Conservation (phyloP, 2,113 vertebrate genomes). For the Dasyprocta punctata region DNA sequence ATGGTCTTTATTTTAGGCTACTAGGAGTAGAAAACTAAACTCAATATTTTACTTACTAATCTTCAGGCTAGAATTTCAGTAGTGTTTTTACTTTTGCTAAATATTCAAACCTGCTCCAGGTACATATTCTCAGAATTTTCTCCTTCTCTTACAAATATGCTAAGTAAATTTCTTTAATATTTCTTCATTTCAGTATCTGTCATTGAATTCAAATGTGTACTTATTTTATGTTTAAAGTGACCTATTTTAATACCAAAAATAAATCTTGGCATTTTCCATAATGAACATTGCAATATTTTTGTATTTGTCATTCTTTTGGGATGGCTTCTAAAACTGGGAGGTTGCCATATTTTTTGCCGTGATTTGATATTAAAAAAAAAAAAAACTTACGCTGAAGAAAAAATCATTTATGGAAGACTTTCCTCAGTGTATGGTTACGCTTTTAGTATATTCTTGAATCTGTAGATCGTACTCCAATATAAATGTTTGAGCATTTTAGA, state of each 20-base stretch:
- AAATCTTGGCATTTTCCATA: neutral
- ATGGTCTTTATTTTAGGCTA: neutral
- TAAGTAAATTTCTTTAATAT: constrained; percentile 17
- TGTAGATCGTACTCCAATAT: neutral
- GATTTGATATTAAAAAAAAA: neutral
- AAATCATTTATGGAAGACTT: neutral
- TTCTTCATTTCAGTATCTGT: neutral
- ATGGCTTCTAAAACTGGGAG: neutral
- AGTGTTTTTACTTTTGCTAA: neutral
- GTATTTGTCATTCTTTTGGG: neutral
- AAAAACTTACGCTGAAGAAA: neutral
- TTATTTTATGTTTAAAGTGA: neutral
- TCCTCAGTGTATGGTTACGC: neutral
- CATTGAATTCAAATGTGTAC: neutral
- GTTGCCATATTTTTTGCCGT: neutral
- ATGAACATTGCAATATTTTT: neutral
- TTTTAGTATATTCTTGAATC: neutral
- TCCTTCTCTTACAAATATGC: neutral
- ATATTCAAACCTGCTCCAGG: neutral
- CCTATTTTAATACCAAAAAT: neutral
- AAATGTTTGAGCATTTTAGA: neutral
- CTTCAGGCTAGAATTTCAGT: constrained; percentile 2
- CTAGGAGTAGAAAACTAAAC: neutral
- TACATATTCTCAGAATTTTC: neutral
- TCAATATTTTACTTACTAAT: constrained; percentile 48